Conservation (phyloP, 2,797 vertebrate species). For the Pogoniulus pusillus region DNA sequence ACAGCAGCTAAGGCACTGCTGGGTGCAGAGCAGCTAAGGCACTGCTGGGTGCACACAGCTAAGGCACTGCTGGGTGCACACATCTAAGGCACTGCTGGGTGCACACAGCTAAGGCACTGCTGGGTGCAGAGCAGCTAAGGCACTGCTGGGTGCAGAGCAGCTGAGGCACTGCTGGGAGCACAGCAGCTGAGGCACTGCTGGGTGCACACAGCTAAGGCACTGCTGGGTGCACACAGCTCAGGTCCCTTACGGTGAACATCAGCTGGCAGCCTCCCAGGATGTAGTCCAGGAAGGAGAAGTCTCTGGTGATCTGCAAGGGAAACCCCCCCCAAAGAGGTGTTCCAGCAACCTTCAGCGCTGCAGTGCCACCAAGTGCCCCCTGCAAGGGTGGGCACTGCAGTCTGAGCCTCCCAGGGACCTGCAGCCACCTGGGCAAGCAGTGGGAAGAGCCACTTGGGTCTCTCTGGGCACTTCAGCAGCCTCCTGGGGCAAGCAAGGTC, state of each 20-base stretch:
- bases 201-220: too few relatives aligned
- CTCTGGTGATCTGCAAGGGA: conserved; percentile 86
- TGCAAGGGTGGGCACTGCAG: fast-evolving
- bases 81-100: too few relatives aligned
- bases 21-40: too few relatives aligned
- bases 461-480: not conserved
- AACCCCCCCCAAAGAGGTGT: not conserved
- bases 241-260: conserved; percentile 94
- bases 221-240: too few relatives aligned
- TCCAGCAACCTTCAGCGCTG: not conserved
- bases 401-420: not conserved
- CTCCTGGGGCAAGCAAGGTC: not conserved
- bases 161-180: too few relatives aligned
- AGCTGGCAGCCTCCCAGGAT: conserved; percentile 97
- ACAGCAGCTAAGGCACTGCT: too few relatives aligned
- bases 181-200: too few relatives aligned
- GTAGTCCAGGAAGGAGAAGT: conserved; percentile 98
- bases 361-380: not conserved
- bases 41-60: too few relatives aligned
- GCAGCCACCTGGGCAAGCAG: not conserved
- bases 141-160: too few relatives aligned
- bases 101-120: not conserved
- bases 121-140: too few relatives aligned
- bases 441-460: not conserved
- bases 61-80: too few relatives aligned